These are phyloP conservation scores for Yasuhikotakia modesta DNA, from an alignment of 2,797 vertebrate genomes.

Conservation along the genomic window DNA sequence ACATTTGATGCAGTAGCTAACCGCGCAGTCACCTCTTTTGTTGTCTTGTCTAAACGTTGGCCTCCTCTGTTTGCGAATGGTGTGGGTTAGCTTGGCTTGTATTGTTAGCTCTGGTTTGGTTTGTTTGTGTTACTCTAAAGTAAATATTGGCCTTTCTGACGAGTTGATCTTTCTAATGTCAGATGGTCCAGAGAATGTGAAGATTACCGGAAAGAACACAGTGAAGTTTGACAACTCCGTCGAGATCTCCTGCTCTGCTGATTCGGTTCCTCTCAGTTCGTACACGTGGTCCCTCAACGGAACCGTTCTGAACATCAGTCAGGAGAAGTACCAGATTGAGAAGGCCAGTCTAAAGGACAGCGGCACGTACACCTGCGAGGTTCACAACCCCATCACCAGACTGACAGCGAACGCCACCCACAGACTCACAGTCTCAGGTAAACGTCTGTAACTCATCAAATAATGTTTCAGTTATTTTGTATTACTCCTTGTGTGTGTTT, in stretches of 20 bases:
- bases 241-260: slow-evolving; percentile 49
- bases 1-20: not conserved
- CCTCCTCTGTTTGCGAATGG: slow-evolving; percentile 15
- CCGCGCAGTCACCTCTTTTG: not conserved
- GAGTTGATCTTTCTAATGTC: slow-evolving; percentile 12
- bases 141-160: slow-evolving; percentile 14
- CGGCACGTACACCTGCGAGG: slow-evolving; percentile 71
- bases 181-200: slow-evolving; percentile 69
- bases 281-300: slow-evolving; percentile 74
- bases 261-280: slow-evolving; percentile 61
- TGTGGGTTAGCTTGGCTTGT: not conserved
- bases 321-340: accelerated
- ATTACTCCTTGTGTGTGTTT: not conserved
- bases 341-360: slow-evolving; percentile 34
- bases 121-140: slow-evolving; percentile 1
- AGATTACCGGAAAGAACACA: accelerated
- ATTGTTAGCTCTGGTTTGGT: not conserved
- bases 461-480: not conserved
- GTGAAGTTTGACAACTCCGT: slow-evolving; percentile 3
- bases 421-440: slow-evolving; percentile 69
- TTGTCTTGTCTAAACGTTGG: slow-evolving; percentile 21
- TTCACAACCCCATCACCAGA: slow-evolving; percentile 66
- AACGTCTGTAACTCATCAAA: not conserved
- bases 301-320: accelerated
- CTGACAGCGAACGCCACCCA: accelerated